Base-by-base conservation (phyloP, 2,888 invertebrate species). In the Nymphalis urticae region DNA sequence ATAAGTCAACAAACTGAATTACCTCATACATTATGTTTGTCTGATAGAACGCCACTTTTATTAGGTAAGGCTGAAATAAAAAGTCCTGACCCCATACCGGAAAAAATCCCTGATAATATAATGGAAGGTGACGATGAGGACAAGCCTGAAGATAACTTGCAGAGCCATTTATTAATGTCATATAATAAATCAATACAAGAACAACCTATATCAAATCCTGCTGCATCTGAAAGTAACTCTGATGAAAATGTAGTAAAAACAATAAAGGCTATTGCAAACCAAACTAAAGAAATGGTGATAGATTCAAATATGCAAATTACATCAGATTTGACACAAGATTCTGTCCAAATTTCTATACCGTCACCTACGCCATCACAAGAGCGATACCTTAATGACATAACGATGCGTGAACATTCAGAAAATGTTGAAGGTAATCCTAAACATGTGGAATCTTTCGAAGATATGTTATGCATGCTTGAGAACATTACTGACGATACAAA, bases 381-480 rank as follows among this genome's bases (percentile, higher is more conserved):
- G 78, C 92, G 94, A 74, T 94, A 94, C 85, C 81, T 95, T 17
- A 94, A 95, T 78, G 94, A 94, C 75, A 94, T 95, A 24, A 94
- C 94, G 0, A 88, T 94, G 86, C 94, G 94, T 77, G 94, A 94
- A 63, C 89, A 94, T 70, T 92, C 86, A 0, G 90, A 94, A 74
- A 82, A 93, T 21, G 86, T 93, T 9, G 94, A 93, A 77, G 92
- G 92, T n/a, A 93, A 89, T 73, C 84, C 88, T 1, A 93, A 93
- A 75, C 94, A 94, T 64, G 94, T 94, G 19, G 95, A 95, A 77
- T 94, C 94, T 0, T 94, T 95, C 62, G 95, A 95, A 76, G 95
- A 95, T 77, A 95, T 95, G 86, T 84, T 95, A 17, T 95, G 95
- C 79, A 95, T 95, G 93, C 88, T 95, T 56, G 95, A 95, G 75